Percentiles rank a stretch among this genome's conserved stretches.
These are phyloP conservation scores for Hystrix brachyura DNA, from an alignment of 2,113 vertebrate genomes.

Conservation along the genomic window DNA sequence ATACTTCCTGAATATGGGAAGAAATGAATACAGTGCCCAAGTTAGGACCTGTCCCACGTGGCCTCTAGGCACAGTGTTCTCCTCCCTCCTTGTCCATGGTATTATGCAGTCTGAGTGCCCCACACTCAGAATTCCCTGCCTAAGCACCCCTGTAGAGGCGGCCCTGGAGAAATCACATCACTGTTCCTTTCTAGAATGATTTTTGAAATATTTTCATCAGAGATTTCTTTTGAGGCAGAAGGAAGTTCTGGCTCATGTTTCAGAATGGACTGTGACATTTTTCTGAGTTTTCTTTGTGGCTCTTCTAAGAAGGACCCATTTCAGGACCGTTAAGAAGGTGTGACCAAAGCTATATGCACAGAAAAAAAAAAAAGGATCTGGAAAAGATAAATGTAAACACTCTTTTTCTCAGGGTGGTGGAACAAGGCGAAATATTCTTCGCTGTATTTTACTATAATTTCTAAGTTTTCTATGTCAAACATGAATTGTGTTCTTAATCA, in stretches of 20 bases:
- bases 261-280: slow-evolving; percentile 31
- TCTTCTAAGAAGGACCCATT: slow-evolving; percentile 40
- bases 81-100: not conserved
- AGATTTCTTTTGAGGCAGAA: slow-evolving; percentile 9
- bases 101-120: not conserved
- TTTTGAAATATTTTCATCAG: slow-evolving; percentile 44
- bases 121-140: not conserved
- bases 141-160: not conserved
- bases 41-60: not conserved
- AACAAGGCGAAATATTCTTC: not conserved
- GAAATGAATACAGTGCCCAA: not conserved
- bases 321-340: not conserved
- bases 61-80: not conserved
- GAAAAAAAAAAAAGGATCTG: not conserved
- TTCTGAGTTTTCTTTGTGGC: slow-evolving; percentile 31
- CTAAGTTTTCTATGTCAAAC: not conserved
- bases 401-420: not conserved
- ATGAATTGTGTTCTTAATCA: not conserved
- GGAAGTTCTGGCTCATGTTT: not conserved
- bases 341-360: not conserved
- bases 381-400: not conserved
- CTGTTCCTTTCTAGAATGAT: not conserved
- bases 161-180: not conserved
- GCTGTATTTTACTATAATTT: not conserved
- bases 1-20: not conserved